Percentiles rank a stretch among this genome's conserved stretches.
These are phyloP conservation scores for Seriola aureovittata DNA, from an alignment of 2,113 vertebrate genomes.

Conservation along the genomic window DNA sequence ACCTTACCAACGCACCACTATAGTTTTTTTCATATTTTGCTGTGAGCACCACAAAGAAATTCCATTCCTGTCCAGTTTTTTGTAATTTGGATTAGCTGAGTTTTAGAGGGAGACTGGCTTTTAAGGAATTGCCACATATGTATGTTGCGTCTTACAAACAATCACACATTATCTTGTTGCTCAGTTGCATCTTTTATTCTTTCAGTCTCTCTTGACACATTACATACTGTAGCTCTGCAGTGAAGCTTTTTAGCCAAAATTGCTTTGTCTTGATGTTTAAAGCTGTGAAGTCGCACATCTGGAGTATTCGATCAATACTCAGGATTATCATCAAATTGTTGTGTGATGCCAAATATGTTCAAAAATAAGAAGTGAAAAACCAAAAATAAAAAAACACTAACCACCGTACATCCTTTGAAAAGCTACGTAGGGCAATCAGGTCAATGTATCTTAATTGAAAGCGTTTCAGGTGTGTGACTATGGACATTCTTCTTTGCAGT, in stretches of 20 bases:
- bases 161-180: constrained; percentile 48
- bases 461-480: constrained; percentile 50
- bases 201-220: constrained; percentile 57
- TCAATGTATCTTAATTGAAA: constrained; percentile 12
- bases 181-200: constrained; percentile 82
- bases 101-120: not conserved
- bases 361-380: not conserved
- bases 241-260: constrained; percentile 66
- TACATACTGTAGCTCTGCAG: constrained; percentile 70
- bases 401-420: not conserved
- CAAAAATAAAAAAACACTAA: not conserved
- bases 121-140: not conserved
- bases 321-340: constrained; percentile 13
- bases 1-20: too few relatives aligned
- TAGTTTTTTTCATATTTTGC: too few relatives aligned
- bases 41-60: too few relatives aligned
- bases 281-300: constrained; percentile 65
- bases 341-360: not conserved
- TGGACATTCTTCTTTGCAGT: constrained; percentile 60
- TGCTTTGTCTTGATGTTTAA: constrained; percentile 59
- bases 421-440: constrained; percentile 18
- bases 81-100: too few relatives aligned
- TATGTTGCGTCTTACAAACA: not conserved
- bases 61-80: too few relatives aligned
- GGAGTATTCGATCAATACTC: constrained; percentile 12